Evolutionary conservation across 2,113 vertebrate genomes (phyloP).

Genomic region (Promerops cafer): DNA sequence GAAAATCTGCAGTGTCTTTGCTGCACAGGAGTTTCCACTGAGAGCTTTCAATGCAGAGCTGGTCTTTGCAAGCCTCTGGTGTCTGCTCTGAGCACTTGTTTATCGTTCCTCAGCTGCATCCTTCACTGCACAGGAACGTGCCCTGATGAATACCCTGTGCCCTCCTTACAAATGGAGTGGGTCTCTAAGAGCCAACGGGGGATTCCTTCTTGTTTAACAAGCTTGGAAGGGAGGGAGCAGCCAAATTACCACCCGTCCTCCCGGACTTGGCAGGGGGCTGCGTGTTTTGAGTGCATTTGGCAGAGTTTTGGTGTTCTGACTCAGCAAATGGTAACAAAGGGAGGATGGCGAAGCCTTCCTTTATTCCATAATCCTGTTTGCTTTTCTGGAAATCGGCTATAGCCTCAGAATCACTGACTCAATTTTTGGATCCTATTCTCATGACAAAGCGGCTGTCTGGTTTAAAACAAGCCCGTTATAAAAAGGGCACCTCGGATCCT

Average conservation of each 20-base stretch:
- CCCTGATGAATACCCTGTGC: neutral
- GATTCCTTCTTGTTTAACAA: neutral
- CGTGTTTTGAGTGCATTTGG: conserved; percentile 57
- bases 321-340: conserved; percentile 73
- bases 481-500: conserved; percentile 70
- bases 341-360: conserved; percentile 63
- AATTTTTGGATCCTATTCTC: conserved; percentile 96
- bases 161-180: neutral
- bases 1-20: neutral
- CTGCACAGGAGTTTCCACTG: neutral
- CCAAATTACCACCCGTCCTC: neutral
- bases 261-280: neutral
- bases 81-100: neutral
- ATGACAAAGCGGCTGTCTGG: conserved; percentile 90
- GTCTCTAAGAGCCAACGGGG: neutral
- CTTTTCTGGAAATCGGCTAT: conserved; percentile 90
- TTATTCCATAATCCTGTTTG: conserved; percentile 90
- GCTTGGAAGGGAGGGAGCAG: neutral
- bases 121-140: rapidly evolving
- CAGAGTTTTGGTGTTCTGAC: conserved; percentile 70
- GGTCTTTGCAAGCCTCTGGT: neutral
- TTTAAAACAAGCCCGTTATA: conserved; percentile 80
- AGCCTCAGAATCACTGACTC: conserved; percentile 92
- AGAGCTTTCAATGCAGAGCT: neutral
- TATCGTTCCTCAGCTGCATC: rapidly evolving